These are phyloP conservation scores for Hystrix brachyura DNA, from an alignment of 2,113 vertebrate species.

Conservation along the genomic window DNA sequence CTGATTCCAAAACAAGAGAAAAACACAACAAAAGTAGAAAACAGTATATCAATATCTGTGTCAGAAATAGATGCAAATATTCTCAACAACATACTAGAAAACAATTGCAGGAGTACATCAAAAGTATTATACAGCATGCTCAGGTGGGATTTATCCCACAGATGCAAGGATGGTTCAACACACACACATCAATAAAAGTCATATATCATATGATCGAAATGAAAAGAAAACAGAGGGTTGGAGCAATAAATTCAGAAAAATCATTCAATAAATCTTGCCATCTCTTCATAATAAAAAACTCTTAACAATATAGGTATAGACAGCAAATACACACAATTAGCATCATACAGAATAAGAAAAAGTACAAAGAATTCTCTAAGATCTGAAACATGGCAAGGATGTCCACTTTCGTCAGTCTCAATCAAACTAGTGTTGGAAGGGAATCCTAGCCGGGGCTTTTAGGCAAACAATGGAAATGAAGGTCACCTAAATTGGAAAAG, in stretches of 20 bases:
- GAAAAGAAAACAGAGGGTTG: not conserved
- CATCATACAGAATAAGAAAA: not conserved
- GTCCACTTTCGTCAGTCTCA: not conserved
- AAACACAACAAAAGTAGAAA: not conserved
- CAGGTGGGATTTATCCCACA: not conserved
- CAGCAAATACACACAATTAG: no score
- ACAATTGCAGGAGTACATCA: not conserved
- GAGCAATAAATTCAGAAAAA: not conserved
- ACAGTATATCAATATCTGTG: not conserved
- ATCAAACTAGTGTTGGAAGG: not conserved
- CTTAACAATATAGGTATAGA: no score
- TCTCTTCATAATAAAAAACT: not conserved
- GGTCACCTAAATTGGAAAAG: not conserved
- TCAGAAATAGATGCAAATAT: not conserved
- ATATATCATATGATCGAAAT: not conserved
- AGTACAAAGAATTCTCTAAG: not conserved
- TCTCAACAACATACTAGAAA: not conserved
- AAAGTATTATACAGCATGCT: not conserved
- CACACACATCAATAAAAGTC: not conserved
- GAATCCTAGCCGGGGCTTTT: not conserved
- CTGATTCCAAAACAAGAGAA: not conserved
- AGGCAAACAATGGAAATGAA: not conserved
- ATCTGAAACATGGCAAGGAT: not conserved
- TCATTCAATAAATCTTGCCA: not conserved
- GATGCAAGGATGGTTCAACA: not conserved